Evolutionary conservation across 2,797 vertebrate genomes (phyloP).

Genomic region (Craterocephalus amniculus): DNA sequence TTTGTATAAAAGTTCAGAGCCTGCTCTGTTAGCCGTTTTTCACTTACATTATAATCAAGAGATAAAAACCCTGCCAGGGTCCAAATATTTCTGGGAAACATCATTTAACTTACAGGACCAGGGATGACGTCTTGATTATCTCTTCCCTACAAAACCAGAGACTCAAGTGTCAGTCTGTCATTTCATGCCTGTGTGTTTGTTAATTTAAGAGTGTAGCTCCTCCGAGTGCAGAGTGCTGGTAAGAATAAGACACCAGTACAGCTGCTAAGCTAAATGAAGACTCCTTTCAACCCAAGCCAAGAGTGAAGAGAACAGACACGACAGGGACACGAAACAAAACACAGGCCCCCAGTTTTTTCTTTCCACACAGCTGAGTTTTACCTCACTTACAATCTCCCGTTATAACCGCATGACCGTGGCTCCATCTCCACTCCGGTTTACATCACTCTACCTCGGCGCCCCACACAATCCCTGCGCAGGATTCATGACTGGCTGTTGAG

Average conservation of each 20-base stretch:
- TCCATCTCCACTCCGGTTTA: constrained; percentile 64
- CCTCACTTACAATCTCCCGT: constrained; percentile 57
- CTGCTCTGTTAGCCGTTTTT: background rate
- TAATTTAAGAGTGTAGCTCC: constrained; percentile 45
- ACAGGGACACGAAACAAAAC: constrained; percentile 64
- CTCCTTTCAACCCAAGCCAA: constrained; percentile 74
- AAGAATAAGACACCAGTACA: constrained; percentile 74
- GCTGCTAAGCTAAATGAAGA: constrained; percentile 70
- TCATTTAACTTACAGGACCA: constrained; percentile 11
- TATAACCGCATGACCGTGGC: constrained; percentile 67
- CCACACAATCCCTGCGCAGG: constrained; percentile 45
- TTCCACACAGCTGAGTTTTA: constrained; percentile 57
- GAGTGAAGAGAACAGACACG: constrained; percentile 66
- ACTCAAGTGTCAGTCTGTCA: constrained; percentile 31
- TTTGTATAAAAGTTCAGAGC: background rate
- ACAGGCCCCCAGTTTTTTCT: constrained; percentile 17
- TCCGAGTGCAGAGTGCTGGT: constrained; percentile 51
- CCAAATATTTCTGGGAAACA: background rate
- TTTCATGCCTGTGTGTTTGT: constrained; percentile 13
- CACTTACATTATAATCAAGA: background rate
- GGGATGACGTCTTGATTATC: constrained; percentile 30
- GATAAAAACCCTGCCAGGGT: background rate
- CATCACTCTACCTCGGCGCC: constrained; percentile 56
- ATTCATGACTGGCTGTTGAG: constrained; percentile 71
- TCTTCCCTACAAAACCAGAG: constrained; percentile 32